Base-by-base conservation (phyloP, 2,113 vertebrate genomes). In the Grantiella picta region DNA sequence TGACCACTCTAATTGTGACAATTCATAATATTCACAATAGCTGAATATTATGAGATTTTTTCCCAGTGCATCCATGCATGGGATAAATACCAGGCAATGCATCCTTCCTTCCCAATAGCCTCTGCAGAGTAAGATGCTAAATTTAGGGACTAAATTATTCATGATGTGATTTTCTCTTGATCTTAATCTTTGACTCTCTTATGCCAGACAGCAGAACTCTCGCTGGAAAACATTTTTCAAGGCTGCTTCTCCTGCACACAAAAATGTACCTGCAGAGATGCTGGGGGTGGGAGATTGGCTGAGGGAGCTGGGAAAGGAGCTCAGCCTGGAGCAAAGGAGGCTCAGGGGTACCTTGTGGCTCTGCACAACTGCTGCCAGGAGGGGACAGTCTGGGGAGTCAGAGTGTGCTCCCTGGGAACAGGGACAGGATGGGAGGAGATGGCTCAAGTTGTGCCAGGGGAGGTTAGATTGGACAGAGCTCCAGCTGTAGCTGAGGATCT, bases 71-170 rank as follows among this genome's bases (percentile, higher is more conserved):
- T 82, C 56, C 40, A 57, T 52, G 56, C 84, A 64, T 1, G 29
- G 52, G 57, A 52, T 82, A 89, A 92, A 87, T 68, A 56, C 10
- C 77, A 66, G 50, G 64, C 72, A 81, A 38, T 13, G 35, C 63
- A 16, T 61, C 59, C 64, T 84, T 87, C 81, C 90, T 94, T 50
- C 81, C 61, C 82, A 56, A 60, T 28, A n/a, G 73, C 87, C 91
- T 91, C 86, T 1, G 8, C 81, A 79, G 81, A 91, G 57, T 18
- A n/a, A 89, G 92, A 76, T 75, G 87, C 69, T 94, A 89, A 86
- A 90, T 91, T 84, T 72, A 78, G 87, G 71, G 61, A 68, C 44
- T 96, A 79, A 94, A 95, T 96, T 96, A 94, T 96, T 94, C 84
- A 95, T 82, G 29, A 81, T 83, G 31, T 63, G 91, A 86, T 91